Base-by-base conservation (phyloP, 2,888 invertebrate species). In the Netelia melanura region DNA sequence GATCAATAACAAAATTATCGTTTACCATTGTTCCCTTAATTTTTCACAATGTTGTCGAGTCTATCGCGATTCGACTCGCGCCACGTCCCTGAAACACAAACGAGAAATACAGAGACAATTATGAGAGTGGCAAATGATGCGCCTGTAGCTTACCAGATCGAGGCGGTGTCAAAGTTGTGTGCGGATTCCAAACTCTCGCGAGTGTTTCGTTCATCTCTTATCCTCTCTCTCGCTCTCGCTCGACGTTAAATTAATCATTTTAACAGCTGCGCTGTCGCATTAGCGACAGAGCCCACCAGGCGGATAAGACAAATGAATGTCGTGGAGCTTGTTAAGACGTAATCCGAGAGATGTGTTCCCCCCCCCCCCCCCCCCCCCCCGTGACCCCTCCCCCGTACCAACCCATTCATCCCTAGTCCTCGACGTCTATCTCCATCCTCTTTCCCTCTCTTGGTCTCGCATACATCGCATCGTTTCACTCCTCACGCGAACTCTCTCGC, bases 221-320 rank as follows among this genome's bases (percentile, higher is more conserved):
- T 65, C 43, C 8, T 67, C 58, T 67, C 56, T 65, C 52, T 56
- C 38, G 38, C 23, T 68, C 58, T 48, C 71, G 70, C 84, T 83
- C 85, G 72, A 79, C 84, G 86, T 81, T 91, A 92, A 93, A 93
- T 93, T 93, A 93, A 93, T 93, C 93, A 93, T 93, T 93, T 93
- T 92, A 92, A 90, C 93, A 91, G 91, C 92, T 91, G 92, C 79
- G 85, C 92, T 92, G 91, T 93, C 92, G 91, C 91, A 92, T 93
- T 92, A 92, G 92, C 90, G 89, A 91, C 85, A 67, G 75, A 79
- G 75, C 82, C 61, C 84, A 71, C 70, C 64, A 90, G 91, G 91
- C 92, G 93, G 92, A 93, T 93, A 93, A 93, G 93, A 93, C 93
- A 93, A 93, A 93, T 93, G 93, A 93, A 93, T 91, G 93, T 92